These are phyloP conservation scores for Bombus difficillimus DNA, from an alignment of 1,140 invertebrate species.

Conservation along the genomic window DNA sequence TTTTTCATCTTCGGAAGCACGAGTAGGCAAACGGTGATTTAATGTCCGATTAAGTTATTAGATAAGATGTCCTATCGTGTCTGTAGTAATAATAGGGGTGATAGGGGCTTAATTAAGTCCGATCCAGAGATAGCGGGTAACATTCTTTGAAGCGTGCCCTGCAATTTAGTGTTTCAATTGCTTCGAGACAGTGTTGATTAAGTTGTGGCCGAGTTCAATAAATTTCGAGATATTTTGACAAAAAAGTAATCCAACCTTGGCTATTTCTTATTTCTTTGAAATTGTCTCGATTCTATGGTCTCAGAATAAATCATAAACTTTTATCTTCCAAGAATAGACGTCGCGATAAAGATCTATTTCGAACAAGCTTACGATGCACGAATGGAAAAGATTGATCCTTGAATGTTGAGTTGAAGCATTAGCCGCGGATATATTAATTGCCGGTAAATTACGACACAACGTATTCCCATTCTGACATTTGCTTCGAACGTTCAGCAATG, in stretches of 20 bases:
- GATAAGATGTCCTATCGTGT: conserved; percentile 14
- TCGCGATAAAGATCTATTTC: neutral
- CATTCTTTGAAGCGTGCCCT: neutral
- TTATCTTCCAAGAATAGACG: neutral
- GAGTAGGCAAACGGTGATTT: neutral
- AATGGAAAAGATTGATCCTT: neutral
- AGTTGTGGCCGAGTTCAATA: neutral
- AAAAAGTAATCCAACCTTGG: neutral
- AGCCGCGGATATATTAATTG: neutral
- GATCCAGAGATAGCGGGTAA: neutral
- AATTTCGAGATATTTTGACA: neutral
- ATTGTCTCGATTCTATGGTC: neutral
- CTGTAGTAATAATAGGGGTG: neutral
- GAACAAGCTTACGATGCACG: neutral
- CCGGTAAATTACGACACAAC: neutral
- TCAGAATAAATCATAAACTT: neutral
- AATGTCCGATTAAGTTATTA: conserved; percentile 1
- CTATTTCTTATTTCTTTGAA: neutral
- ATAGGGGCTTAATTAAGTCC: conserved; percentile 11
- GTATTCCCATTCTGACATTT: conserved; percentile 8
- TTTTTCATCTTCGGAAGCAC: neutral
- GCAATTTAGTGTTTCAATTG: conserved; percentile 1
- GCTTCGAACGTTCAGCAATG: neutral
- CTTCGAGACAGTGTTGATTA: neutral
- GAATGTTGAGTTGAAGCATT: neutral